Evolutionary conservation across 2,113 vertebrate species (phyloP).

Genomic region (Camarhynchus parvulus): DNA sequence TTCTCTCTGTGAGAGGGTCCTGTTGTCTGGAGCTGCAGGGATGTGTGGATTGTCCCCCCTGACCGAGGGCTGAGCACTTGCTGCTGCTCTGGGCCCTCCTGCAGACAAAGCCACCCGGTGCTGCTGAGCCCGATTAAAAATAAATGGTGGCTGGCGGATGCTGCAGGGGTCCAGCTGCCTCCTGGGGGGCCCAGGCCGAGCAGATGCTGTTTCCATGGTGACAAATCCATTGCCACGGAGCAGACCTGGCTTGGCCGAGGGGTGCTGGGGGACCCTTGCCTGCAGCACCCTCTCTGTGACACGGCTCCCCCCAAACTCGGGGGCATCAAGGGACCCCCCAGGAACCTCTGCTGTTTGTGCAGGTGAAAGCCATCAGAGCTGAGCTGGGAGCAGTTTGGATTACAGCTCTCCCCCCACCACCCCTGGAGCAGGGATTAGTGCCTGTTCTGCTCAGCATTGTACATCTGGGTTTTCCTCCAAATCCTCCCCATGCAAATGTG

Average conservation of each 20-base stretch:
- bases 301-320: not conserved
- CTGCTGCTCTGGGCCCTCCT: not conserved
- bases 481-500: constrained; percentile 17
- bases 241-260: not conserved
- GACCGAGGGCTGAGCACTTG: rapidly evolving
- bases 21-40: rapidly evolving
- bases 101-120: not conserved
- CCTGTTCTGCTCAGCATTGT: not conserved
- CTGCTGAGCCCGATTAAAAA: constrained; percentile 30
- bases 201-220: constrained; percentile 65
- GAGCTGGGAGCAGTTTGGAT: not conserved
- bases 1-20: not conserved
- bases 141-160: not conserved
- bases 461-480: constrained; percentile 45
- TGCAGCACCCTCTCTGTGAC: not conserved
- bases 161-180: constrained; percentile 13
- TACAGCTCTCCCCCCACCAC: not conserved
- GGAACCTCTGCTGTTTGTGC: not conserved
- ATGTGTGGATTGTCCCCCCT: not conserved
- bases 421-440: constrained; percentile 5
- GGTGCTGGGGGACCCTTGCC: not conserved
- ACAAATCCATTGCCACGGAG: constrained; percentile 1
- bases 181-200: constrained; percentile 28
- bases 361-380: not conserved
- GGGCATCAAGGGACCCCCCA: not conserved